Percentiles rank a stretch among this genome's conserved stretches.
These are phyloP conservation scores for Luidia sarsii DNA, from an alignment of 53 echinoderm and acorn worm species.

Conservation along the genomic window DNA sequence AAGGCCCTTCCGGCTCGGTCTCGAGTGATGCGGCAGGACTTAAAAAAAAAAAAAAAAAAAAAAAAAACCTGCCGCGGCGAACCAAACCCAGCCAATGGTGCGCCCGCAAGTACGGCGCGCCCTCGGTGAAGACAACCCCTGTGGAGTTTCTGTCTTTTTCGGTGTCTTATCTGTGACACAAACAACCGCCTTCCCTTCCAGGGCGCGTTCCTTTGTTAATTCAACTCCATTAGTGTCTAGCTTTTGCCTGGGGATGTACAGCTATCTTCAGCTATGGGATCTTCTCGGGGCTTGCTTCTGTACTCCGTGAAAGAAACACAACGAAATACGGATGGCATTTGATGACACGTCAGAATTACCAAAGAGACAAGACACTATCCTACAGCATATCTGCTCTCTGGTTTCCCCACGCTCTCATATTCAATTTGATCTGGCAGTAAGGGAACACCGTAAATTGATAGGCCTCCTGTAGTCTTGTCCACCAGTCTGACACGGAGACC, in stretches of 20 bases:
- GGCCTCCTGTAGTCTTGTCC: not conserved
- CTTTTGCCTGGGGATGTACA: not conserved
- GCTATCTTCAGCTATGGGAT: conserved; percentile 4
- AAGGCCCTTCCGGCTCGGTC: no score
- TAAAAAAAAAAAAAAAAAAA: no score
- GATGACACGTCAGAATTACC: not conserved
- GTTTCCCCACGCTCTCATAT: no score
- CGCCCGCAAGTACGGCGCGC: no score
- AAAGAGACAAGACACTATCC: no score
- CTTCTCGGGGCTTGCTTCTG: not conserved
- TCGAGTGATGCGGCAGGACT: no score
- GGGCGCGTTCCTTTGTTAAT: not conserved
- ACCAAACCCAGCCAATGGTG: no score
- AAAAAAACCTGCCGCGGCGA: no score
- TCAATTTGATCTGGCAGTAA: not conserved
- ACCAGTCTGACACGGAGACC: not conserved
- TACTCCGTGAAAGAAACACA: not conserved
- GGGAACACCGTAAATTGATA: conserved; percentile 22
- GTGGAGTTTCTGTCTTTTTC: not conserved
- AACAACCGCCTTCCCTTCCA: no score
- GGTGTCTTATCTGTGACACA: no score
- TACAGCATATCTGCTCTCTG: no score
- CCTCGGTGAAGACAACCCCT: no score
- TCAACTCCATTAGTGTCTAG: not conserved
- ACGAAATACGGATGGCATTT: not conserved